Conservation (phyloP, 2,113 vertebrate genomes). For the Pseudolaguvia tuberculata region DNA sequence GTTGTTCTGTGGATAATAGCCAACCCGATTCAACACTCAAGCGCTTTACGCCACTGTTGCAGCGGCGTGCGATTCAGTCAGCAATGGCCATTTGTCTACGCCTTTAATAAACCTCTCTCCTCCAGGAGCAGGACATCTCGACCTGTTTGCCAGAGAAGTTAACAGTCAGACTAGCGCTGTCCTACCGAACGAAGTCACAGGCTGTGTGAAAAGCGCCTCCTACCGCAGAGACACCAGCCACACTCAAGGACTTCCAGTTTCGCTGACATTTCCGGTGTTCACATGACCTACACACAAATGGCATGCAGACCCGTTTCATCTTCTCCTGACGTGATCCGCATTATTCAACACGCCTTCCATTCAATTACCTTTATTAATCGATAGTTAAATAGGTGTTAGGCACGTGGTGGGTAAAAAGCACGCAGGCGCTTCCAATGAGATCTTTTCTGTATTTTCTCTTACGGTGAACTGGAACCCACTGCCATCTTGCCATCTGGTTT, state of each 20-base stretch:
- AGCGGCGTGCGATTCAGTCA: constrained; percentile 48
- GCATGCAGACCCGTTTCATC: background rate
- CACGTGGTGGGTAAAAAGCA: constrained; percentile 27
- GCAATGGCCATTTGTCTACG: constrained; percentile 31
- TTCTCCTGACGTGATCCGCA: constrained; percentile 56
- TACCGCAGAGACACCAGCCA: background rate
- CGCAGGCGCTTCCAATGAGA: constrained; percentile 42
- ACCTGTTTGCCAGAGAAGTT: constrained; percentile 34
- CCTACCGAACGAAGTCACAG: background rate
- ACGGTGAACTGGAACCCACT: background rate
- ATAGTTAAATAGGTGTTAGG: constrained; percentile 63
- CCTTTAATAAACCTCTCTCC: constrained; percentile 35
- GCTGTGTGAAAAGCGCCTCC: background rate
- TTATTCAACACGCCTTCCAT: constrained; percentile 68
- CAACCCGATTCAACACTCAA: constrained; percentile 69
- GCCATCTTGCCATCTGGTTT: constrained; percentile 53
- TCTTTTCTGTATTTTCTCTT: constrained; percentile 44
- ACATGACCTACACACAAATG: background rate
- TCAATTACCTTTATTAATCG: constrained; percentile 68
- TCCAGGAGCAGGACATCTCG: constrained; percentile 40
- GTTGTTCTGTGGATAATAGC: constrained; percentile 62
- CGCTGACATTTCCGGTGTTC: background rate
- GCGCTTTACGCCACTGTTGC: constrained; percentile 61
- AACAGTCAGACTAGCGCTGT: constrained; percentile 25
- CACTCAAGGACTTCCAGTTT: background rate